Evolutionary conservation across 2,113 vertebrate genomes (phyloP).

Genomic region (Mormyrus lacerda): DNA sequence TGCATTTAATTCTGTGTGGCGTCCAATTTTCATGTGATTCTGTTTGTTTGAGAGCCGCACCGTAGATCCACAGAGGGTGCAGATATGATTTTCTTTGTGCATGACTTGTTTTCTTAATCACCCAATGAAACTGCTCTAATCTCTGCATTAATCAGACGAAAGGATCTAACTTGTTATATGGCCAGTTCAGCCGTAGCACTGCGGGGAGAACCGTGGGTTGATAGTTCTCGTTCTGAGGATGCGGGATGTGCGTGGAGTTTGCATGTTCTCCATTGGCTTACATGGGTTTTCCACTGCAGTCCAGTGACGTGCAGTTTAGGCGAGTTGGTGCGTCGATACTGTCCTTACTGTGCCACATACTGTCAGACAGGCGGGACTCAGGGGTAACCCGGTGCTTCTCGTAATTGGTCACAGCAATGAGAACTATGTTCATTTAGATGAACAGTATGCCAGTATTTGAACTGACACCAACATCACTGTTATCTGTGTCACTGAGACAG

Average conservation of each 20-base stretch:
- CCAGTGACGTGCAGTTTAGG: neutral
- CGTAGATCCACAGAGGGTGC: neutral
- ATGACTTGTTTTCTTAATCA: neutral
- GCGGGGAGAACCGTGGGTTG: neutral
- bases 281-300: neutral
- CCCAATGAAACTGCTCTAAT: neutral
- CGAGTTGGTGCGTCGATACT: neutral
- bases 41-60: neutral
- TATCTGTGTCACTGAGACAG: neutral
- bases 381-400: neutral
- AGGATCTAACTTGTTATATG: neutral
- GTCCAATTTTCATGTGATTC: neutral
- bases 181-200: neutral
- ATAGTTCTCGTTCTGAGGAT: neutral
- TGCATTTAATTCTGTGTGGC: neutral
- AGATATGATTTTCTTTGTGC: neutral
- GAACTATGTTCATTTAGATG: neutral
- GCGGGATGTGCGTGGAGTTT: neutral
- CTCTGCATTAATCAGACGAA: neutral
- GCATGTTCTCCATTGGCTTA: neutral
- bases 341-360: neutral
- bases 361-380: neutral
- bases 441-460: neutral
- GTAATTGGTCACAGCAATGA: neutral
- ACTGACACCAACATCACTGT: neutral